Percentiles rank a stretch among this genome's conserved stretches.
Evolutionary conservation across 2,888 invertebrate genomes (phyloP).

Genomic region (Empis livida): DNA sequence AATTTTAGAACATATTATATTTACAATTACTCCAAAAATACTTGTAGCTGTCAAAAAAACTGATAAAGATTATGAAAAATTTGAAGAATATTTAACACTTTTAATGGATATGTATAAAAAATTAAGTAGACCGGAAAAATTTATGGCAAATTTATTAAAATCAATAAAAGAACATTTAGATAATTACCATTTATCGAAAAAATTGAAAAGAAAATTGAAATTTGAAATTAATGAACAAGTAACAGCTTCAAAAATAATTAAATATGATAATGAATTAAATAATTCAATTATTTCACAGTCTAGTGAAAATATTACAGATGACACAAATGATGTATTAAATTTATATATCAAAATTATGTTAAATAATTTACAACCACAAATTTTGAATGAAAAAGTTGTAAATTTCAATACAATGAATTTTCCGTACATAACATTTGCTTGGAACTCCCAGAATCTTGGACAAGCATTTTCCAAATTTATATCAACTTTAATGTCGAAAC

Average conservation of each 20-base stretch:
- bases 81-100: constrained; percentile 24
- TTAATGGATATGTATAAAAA: constrained; percentile 31
- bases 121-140: constrained; percentile 28
- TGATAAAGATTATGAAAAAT: constrained; percentile 16
- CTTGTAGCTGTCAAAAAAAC: constrained; percentile 20
- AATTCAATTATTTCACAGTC: not conserved
- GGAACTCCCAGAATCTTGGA: constrained; percentile 27
- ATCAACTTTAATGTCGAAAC: constrained; percentile 26
- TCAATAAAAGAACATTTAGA: constrained; percentile 21
- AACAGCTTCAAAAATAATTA: constrained; percentile 6
- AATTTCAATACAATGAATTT: constrained; percentile 10
- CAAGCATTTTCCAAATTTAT: constrained; percentile 26
- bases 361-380: constrained; percentile 15
- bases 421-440: constrained; percentile 18
- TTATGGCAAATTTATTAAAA: constrained; percentile 25
- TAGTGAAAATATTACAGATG: not conserved
- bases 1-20: constrained; percentile 25
- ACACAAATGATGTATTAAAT: not conserved
- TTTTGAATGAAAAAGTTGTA: not conserved
- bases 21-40: constrained; percentile 23
- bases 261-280: constrained; percentile 4
- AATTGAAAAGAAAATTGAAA: constrained; percentile 13
- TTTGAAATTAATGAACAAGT: not conserved
- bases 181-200: constrained; percentile 12
- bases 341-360: constrained; percentile 17